phyloP scores from a whole-genome alignment of 2,113 vertebrate species.

The Oxygymnocypris stewartii region DNA sequence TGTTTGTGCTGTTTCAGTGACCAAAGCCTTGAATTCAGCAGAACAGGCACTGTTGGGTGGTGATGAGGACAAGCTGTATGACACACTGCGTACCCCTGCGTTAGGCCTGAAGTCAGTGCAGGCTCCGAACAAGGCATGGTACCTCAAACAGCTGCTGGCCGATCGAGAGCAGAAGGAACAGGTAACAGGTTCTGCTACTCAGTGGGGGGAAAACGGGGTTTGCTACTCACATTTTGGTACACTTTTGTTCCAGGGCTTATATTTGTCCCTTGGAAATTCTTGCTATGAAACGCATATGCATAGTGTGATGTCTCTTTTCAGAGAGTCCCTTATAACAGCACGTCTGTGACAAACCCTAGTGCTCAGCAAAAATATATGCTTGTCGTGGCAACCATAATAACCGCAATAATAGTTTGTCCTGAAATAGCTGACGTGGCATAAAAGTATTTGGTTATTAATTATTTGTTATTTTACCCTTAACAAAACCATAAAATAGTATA shows the following conservation, averaged over 20 bases:
- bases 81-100: conserved; percentile 77
- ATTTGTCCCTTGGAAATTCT: not conserved
- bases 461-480: not conserved
- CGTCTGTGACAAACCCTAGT: not conserved
- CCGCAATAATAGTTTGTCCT: not conserved
- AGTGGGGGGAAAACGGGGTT: not conserved
- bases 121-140: conserved; percentile 88
- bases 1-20: conserved; percentile 69
- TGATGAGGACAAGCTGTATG: conserved; percentile 72
- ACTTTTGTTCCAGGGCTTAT: not conserved
- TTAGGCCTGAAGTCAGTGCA: conserved; percentile 83
- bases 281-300: not conserved
- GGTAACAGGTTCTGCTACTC: conserved; percentile 67
- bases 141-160: conserved; percentile 87
- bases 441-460: not conserved
- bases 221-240: not conserved
- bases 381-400: not conserved
- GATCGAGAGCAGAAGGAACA: conserved; percentile 83
- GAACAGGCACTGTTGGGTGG: conserved; percentile 79
- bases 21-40: conserved; percentile 77
- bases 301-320: not conserved
- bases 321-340: not conserved
- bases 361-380: not conserved
- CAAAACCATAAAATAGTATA: not conserved
- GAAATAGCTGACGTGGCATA: not conserved